Evolutionary conservation across 2,113 vertebrate species (phyloP).

Genomic region (Microcebus ravelobensis): DNA sequence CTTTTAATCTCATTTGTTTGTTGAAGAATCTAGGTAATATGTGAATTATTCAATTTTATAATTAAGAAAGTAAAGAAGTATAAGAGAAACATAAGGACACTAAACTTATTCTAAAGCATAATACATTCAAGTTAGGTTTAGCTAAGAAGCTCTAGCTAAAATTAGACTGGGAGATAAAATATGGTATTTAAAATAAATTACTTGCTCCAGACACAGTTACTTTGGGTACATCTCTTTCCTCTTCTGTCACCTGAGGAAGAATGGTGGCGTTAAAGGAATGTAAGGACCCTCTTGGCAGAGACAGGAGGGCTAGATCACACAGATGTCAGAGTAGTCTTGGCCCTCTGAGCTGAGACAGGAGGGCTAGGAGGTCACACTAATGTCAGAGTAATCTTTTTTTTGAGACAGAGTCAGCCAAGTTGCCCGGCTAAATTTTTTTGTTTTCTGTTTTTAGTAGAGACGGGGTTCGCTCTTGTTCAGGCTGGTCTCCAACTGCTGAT

Average conservation of each 20-base stretch:
- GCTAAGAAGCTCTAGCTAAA: not conserved
- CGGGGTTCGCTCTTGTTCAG: too few relatives aligned
- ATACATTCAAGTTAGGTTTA: not conserved
- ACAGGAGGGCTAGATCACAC: not conserved
- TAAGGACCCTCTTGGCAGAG: not conserved
- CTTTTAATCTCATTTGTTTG: not conserved
- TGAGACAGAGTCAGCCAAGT: too few relatives aligned
- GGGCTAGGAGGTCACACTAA: not conserved
- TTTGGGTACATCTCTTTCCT: not conserved
- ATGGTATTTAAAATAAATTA: not conserved
- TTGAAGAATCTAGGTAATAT: not conserved
- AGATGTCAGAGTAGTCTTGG: not conserved
- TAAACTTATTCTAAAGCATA: not conserved
- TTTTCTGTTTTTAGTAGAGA: too few relatives aligned
- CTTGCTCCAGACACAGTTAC: not conserved
- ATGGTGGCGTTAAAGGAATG: not conserved
- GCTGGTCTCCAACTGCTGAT: too few relatives aligned
- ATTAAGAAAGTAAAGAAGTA: not conserved
- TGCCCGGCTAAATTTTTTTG: too few relatives aligned
- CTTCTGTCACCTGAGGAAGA: not conserved
- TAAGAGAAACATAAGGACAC: not conserved
- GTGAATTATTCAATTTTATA: not conserved
- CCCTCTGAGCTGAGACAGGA: not conserved
- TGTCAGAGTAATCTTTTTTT: not conserved
- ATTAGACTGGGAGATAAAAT: not conserved